Evolutionary conservation across 1,140 invertebrate genomes (phyloP).

Genomic region (Batillaria attramentaria): DNA sequence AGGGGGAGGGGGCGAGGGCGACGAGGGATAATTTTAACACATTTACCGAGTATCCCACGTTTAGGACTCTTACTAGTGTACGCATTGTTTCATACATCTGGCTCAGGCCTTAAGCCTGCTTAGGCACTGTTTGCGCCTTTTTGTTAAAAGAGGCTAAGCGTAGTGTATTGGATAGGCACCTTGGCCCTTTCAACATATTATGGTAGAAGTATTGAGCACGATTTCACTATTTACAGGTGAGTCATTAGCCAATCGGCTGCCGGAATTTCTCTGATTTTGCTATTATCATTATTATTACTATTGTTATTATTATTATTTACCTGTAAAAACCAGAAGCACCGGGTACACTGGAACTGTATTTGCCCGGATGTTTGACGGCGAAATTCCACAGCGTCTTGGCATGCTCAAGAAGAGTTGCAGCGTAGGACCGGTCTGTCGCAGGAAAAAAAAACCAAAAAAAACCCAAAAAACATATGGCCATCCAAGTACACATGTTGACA

Average conservation of each 20-base stretch:
- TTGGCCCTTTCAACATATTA: too few relatives aligned
- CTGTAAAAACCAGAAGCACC: slow-evolving; percentile 50
- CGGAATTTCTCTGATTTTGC: too few relatives aligned
- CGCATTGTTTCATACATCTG: background rate
- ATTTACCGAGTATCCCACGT: background rate
- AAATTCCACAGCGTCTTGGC: slow-evolving; percentile 77
- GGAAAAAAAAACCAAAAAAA: too few relatives aligned
- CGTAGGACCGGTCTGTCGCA: slow-evolving; percentile 72
- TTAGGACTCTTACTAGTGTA: background rate
- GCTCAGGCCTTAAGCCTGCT: too few relatives aligned
- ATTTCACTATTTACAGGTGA: too few relatives aligned
- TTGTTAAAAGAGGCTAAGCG: too few relatives aligned
- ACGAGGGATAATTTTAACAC: background rate
- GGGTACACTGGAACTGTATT: slow-evolving; percentile 69
- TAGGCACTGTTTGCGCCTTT: too few relatives aligned
- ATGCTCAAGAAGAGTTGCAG: slow-evolving; percentile 73
- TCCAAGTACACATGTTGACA: background rate
- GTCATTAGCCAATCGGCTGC: too few relatives aligned
- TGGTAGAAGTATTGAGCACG: too few relatives aligned
- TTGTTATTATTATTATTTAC: slow-evolving; percentile 22
- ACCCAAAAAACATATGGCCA: background rate
- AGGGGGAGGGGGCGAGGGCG: background rate
- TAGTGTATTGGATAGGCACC: too few relatives aligned
- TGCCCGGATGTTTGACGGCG: slow-evolving; percentile 74
- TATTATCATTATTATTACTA: too few relatives aligned